Evolutionary conservation across 2,797 vertebrate genomes (phyloP).

Genomic region (Sus cebifrons): DNA sequence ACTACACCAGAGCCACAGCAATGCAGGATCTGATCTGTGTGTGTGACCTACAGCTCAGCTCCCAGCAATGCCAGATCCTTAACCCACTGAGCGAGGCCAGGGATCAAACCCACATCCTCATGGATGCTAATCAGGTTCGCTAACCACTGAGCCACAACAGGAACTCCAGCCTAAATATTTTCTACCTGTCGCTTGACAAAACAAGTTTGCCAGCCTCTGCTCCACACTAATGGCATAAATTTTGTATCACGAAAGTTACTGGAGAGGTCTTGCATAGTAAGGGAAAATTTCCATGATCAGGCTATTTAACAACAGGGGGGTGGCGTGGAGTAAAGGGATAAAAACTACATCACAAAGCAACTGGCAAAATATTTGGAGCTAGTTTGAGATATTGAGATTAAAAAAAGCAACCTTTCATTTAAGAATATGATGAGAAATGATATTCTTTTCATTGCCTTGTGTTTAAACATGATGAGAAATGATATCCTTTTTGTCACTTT

Average conservation of each 20-base stretch:
- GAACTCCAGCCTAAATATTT: constrained; percentile 48
- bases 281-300: neutral
- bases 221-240: constrained; percentile 49
- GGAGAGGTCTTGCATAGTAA: neutral
- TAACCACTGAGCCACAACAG: no score
- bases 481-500: neutral
- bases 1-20: no score
- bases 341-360: constrained; percentile 10
- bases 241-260: constrained; percentile 7
- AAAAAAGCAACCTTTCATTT: constrained; percentile 16
- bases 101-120: no score
- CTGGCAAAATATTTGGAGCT: neutral
- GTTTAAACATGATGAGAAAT: neutral
- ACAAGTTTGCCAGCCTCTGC: constrained; percentile 63
- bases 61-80: no score
- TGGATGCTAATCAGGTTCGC: no score
- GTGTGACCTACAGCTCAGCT: no score
- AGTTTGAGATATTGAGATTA: constrained; percentile 25
- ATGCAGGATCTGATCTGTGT: no score
- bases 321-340: neutral
- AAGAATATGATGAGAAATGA: constrained; percentile 16
- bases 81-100: no score
- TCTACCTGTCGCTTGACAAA: constrained; percentile 56
- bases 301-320: neutral
- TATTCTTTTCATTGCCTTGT: neutral